These are phyloP conservation scores for Drosophila stalkeri DNA, from an alignment of 2,888 invertebrate species.

Conservation along the genomic window DNA sequence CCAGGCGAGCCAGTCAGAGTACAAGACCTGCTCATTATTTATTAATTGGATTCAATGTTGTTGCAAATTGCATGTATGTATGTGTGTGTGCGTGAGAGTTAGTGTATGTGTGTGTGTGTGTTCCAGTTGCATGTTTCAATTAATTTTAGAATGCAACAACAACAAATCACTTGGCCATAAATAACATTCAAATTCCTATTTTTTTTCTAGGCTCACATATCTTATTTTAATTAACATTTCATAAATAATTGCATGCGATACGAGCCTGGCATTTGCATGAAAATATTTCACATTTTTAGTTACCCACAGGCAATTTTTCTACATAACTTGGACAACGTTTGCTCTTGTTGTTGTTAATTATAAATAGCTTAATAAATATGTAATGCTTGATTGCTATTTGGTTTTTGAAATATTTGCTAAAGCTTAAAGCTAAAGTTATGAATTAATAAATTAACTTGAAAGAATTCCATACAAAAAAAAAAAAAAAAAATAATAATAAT, in stretches of 20 bases:
- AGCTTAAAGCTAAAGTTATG: neutral
- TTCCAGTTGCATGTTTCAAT: constrained; percentile 22
- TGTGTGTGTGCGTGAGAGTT: neutral
- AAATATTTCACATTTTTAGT: constrained; percentile 37
- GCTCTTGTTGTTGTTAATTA: constrained; percentile 6
- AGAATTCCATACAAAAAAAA: neutral
- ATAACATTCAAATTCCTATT: constrained; percentile 5
- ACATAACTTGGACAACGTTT: neutral
- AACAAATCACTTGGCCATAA: constrained; percentile 22
- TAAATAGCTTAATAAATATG: constrained; percentile 15
- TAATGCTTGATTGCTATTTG: neutral
- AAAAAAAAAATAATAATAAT: neutral
- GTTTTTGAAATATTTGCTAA: neutral
- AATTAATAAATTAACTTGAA: neutral
- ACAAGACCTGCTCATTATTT: constrained; percentile 61
- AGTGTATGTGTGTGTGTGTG: constrained; percentile 4
- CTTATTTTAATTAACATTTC: constrained; percentile 45
- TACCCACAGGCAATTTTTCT: constrained; percentile 2
- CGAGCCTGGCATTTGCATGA: constrained; percentile 18
- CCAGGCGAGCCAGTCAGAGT: constrained; percentile 7
- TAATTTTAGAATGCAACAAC: constrained; percentile 22
- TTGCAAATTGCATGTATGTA: constrained; percentile 38
- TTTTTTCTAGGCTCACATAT: constrained; percentile 5
- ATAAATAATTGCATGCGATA: constrained; percentile 17
- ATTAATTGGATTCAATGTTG: constrained; percentile 66